phyloP scores from a whole-genome alignment of 2,888 invertebrate genomes.

The Caenorhabditis afra region DNA sequence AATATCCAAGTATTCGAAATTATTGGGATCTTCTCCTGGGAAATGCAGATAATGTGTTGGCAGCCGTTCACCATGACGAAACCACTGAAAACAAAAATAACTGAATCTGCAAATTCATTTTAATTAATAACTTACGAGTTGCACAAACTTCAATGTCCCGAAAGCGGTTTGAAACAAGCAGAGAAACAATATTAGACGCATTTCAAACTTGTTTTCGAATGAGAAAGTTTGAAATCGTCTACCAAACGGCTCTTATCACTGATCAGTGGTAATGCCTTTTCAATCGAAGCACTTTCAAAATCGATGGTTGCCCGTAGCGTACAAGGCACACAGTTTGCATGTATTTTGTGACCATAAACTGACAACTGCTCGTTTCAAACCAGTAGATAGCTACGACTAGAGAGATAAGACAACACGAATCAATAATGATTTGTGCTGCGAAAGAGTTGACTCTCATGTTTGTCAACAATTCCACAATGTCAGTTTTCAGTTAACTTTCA shows the following conservation, averaged over 20 bases:
- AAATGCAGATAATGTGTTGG: slow-evolving; percentile 69
- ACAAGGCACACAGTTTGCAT: slow-evolving; percentile 37
- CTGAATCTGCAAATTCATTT: neutral
- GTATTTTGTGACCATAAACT: slow-evolving; percentile 33
- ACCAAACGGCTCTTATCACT: slow-evolving; percentile 30
- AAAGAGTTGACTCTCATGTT: slow-evolving; percentile 1
- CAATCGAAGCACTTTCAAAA: slow-evolving; percentile 47
- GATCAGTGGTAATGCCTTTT: slow-evolving; percentile 25
- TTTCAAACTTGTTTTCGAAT: slow-evolving; percentile 25
- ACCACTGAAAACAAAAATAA: slow-evolving; percentile 62
- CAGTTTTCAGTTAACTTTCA: too few species aligned
- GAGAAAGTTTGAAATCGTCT: slow-evolving; percentile 22
- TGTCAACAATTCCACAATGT: neutral
- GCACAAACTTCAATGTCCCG: slow-evolving; percentile 57
- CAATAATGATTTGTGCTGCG: neutral
- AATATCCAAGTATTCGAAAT: slow-evolving; percentile 54
- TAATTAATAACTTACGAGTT: slow-evolving; percentile 55
- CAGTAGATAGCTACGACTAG: neutral
- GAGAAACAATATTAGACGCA: slow-evolving; percentile 18
- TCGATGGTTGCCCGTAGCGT: slow-evolving; percentile 35
- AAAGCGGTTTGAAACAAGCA: neutral
- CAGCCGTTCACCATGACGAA: slow-evolving; percentile 74
- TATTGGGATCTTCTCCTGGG: slow-evolving; percentile 52
- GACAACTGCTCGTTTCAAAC: neutral
- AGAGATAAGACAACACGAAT: slow-evolving; percentile 3